A percentile compares a stretch with the other conserved stretches of the same genome.
phyloP scores from a whole-genome alignment of 2,797 vertebrate genomes.

The Acipenser transmontanus region DNA sequence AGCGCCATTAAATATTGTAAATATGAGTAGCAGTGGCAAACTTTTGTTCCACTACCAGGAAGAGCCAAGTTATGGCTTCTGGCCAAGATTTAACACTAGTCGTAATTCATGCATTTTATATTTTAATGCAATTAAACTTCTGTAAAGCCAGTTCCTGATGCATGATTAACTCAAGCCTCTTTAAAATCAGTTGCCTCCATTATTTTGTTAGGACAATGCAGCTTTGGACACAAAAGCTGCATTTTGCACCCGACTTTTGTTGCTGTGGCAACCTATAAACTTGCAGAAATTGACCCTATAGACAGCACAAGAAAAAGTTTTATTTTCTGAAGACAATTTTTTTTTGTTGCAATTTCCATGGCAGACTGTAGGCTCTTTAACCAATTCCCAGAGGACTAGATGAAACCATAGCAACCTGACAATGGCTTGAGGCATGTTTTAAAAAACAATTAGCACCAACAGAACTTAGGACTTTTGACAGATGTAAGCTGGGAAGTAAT shows the following conservation, averaged over 20 bases:
- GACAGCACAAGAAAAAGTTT: conserved; percentile 41
- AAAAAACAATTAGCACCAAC: conserved; percentile 9
- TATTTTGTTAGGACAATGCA: conserved; percentile 14
- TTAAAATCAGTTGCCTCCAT: conserved; percentile 1
- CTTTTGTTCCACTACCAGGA: no score
- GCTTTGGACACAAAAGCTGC: conserved; percentile 8
- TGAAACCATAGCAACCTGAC: conserved; percentile 46
- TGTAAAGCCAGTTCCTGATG: background rate
- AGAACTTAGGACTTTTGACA: conserved; percentile 7
- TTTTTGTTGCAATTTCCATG: conserved; percentile 25
- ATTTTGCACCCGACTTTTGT: conserved; percentile 37
- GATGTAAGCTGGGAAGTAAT: conserved; percentile 3
- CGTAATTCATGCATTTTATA: no score
- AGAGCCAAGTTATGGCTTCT: no score
- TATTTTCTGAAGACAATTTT: conserved; percentile 28
- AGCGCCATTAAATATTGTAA: no score
- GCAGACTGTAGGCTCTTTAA: conserved; percentile 31
- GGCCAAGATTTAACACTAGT: no score
- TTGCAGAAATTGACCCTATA: conserved; percentile 37
- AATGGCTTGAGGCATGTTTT: conserved; percentile 26
- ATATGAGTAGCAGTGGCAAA: no score
- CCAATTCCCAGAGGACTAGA: conserved; percentile 33
- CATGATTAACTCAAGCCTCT: background rate
- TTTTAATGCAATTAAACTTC: background rate
- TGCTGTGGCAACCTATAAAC: conserved; percentile 51